Percentiles rank a stretch among this genome's conserved stretches.
phyloP scores from a whole-genome alignment of 1,140 invertebrate species.

The Drosophila kikkawai region DNA sequence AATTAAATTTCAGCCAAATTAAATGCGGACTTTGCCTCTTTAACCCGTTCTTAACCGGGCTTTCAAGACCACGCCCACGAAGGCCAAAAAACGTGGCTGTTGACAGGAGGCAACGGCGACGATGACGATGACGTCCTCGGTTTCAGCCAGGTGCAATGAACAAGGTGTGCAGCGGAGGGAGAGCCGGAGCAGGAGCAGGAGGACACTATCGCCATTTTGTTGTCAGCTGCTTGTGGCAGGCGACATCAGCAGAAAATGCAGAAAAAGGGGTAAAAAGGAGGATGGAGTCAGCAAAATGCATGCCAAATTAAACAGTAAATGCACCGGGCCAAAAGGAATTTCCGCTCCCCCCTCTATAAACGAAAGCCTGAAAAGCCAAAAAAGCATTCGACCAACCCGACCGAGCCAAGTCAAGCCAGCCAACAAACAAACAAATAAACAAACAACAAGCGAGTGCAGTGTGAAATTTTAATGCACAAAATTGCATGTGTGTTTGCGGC shows the following conservation, averaged over 20 bases:
- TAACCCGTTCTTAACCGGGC: slow-evolving; percentile 28
- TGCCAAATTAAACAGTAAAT: slow-evolving; percentile 63
- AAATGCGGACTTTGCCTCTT: slow-evolving; percentile 52
- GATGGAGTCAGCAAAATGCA: slow-evolving; percentile 53
- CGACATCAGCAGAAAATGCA: slow-evolving; percentile 56
- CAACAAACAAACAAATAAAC: slow-evolving; percentile 54
- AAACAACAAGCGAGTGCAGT: slow-evolving; percentile 62
- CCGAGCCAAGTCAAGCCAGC: slow-evolving; percentile 34
- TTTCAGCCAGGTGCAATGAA: slow-evolving; percentile 49
- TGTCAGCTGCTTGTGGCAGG: slow-evolving; percentile 75
- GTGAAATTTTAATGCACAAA: slow-evolving; percentile 80
- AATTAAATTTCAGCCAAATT: slow-evolving; percentile 77
- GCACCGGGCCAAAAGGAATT: slow-evolving; percentile 36
- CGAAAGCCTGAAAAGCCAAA: slow-evolving; percentile 67
- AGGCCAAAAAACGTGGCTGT: slow-evolving; percentile 32
- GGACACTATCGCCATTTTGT: slow-evolving; percentile 73
- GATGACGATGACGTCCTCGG: slow-evolving; percentile 30
- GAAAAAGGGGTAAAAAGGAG: slow-evolving; percentile 7
- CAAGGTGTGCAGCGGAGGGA: background rate
- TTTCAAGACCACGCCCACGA: slow-evolving; percentile 22
- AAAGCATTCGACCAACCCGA: slow-evolving; percentile 66
- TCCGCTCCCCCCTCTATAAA: slow-evolving; percentile 4
- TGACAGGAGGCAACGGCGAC: slow-evolving; percentile 46
- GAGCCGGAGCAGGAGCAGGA: slow-evolving; percentile 7
- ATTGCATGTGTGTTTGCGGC: slow-evolving; percentile 52